phyloP scores from a whole-genome alignment of 53 echinoderm and acorn worm species.

The Echinarachnius parma region DNA sequence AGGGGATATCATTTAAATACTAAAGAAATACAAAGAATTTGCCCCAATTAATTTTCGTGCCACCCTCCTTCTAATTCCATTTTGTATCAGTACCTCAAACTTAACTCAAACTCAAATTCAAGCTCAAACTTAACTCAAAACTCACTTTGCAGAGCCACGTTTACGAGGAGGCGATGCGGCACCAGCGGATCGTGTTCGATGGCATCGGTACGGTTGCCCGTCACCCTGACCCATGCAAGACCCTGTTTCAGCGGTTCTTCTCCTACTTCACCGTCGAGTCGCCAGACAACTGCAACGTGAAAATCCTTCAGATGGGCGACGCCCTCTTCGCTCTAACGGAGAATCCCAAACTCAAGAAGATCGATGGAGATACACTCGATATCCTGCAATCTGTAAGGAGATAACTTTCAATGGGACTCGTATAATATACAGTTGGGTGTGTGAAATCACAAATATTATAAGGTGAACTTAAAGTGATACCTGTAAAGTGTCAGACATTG shows the following conservation, averaged over 20 bases:
- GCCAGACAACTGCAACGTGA: constrained; percentile 68
- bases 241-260: constrained; percentile 51
- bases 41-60: too few species aligned
- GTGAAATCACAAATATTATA: too few species aligned
- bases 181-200: constrained; percentile 55
- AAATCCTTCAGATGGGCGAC: constrained; percentile 48
- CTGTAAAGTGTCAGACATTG: too few species aligned
- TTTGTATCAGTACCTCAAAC: too few species aligned
- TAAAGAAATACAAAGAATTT: too few species aligned
- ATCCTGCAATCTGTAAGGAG: constrained; percentile 18
- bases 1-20: too few species aligned
- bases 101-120: too few species aligned
- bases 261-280: constrained; percentile 38
- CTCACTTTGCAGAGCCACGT: constrained; percentile 44
- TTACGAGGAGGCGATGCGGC: constrained; percentile 50
- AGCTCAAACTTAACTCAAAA: too few species aligned
- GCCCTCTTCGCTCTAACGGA: constrained; percentile 62
- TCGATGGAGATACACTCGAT: constrained; percentile 50
- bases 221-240: constrained; percentile 73
- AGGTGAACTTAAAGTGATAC: too few species aligned
- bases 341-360: constrained; percentile 21
- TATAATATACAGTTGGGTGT: too few species aligned
- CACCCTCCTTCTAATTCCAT: too few species aligned
- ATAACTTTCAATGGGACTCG: too few species aligned
- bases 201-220: constrained; percentile 54